A percentile compares a stretch with the other conserved stretches of the same genome.
These are phyloP conservation scores for Pangasianodon hypophthalmus DNA, from an alignment of 2,113 vertebrate species.

Conservation along the genomic window DNA sequence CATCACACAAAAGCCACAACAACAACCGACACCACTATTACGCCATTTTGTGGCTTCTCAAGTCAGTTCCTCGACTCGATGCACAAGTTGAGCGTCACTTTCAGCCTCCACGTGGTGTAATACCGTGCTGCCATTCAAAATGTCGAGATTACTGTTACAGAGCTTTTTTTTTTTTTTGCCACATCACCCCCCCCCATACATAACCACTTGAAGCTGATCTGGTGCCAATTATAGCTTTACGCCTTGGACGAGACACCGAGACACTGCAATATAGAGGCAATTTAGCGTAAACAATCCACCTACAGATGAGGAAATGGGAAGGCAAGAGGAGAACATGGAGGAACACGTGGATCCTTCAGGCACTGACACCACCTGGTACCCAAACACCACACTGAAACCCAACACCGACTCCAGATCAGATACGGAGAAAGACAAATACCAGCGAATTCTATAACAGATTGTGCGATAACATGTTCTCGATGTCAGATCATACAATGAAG, in stretches of 20 bases:
- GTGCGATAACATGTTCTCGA: neutral
- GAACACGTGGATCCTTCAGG: neutral
- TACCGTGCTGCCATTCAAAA: neutral
- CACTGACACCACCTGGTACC: neutral
- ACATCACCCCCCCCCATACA: neutral
- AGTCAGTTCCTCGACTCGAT: neutral
- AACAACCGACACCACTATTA: neutral
- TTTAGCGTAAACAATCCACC: neutral
- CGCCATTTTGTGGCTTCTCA: neutral
- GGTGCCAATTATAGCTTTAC: neutral
- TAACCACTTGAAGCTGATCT: conserved; percentile 6
- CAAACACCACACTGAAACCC: neutral
- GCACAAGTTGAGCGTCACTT: neutral
- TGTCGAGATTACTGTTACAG: neutral
- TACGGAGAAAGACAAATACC: neutral
- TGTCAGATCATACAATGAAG: neutral
- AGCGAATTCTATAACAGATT: neutral
- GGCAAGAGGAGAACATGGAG: neutral
- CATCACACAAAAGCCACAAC: neutral
- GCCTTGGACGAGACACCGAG: neutral
- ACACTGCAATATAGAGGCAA: neutral
- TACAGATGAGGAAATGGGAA: neutral
- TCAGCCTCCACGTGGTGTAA: neutral
- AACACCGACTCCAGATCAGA: neutral
- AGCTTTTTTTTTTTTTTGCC: neutral